Percentiles rank a stretch among this genome's conserved stretches.
These are phyloP conservation scores for Lepus oiostolus DNA, from an alignment of 2,797 vertebrate genomes.

Conservation along the genomic window DNA sequence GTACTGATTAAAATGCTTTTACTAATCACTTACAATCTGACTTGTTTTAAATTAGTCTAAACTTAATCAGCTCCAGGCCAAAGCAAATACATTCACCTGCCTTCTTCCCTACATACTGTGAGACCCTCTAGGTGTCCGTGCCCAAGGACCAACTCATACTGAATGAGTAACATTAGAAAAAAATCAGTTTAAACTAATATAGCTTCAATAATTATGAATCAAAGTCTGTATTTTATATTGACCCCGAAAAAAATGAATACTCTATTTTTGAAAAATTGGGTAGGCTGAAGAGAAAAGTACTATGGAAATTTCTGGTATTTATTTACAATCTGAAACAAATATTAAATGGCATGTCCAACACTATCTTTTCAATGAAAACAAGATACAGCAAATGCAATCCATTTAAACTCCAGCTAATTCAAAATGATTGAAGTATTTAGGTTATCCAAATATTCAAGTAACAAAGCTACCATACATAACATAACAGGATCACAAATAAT, in stretches of 20 bases:
- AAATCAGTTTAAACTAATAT: slow-evolving; percentile 65
- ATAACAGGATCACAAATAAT: slow-evolving; percentile 35
- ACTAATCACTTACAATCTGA: slow-evolving; percentile 49
- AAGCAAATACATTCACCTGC: slow-evolving; percentile 69
- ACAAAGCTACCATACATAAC: slow-evolving; percentile 58
- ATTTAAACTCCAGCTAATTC: slow-evolving; percentile 58
- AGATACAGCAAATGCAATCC: slow-evolving; percentile 46
- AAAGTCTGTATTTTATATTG: slow-evolving; percentile 40
- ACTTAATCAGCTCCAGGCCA: slow-evolving; percentile 51
- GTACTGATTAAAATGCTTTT: slow-evolving; percentile 69
- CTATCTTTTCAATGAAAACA: slow-evolving; percentile 55
- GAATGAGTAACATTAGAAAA: slow-evolving; percentile 46
- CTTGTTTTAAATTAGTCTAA: slow-evolving; percentile 57
- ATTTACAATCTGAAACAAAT: slow-evolving; percentile 57
- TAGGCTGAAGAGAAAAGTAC: slow-evolving; percentile 55
- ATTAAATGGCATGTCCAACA: slow-evolving; percentile 61
- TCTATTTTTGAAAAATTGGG: slow-evolving; percentile 50
- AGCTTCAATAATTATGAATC: slow-evolving; percentile 50
- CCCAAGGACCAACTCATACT: slow-evolving; percentile 28
- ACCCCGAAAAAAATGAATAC: slow-evolving; percentile 63
- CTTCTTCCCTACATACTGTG: slow-evolving; percentile 56
- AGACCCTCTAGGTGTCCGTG: slow-evolving; percentile 40
- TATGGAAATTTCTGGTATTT: slow-evolving; percentile 49
- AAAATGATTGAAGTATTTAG: slow-evolving; percentile 47
- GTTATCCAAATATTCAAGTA: slow-evolving; percentile 66